Evolutionary conservation across 1,140 invertebrate species (phyloP).

Genomic region (Lepidurus apus): DNA sequence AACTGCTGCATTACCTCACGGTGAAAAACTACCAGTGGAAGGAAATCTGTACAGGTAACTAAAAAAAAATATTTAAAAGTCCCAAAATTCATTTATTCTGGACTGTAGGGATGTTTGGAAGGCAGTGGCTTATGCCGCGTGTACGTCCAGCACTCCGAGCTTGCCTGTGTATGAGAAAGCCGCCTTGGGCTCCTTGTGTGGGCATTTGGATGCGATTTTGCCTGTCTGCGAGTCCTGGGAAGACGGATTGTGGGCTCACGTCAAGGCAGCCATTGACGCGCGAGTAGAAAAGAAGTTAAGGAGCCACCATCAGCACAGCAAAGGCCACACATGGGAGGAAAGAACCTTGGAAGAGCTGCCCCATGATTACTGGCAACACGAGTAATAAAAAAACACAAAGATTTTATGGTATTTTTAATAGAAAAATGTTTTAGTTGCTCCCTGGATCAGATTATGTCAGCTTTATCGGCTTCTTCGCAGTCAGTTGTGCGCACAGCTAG

Average conservation of each 20-base stretch:
- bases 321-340: not conserved
- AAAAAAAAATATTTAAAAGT: too few species aligned
- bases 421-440: not conserved
- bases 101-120: constrained; percentile 84
- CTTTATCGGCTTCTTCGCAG: not conserved
- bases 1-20: constrained; percentile 28
- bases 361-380: constrained; percentile 70
- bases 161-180: constrained; percentile 49
- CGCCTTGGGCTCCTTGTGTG: constrained; percentile 73
- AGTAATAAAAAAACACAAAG: constrained; percentile 45
- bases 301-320: constrained; percentile 42
- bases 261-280: constrained; percentile 74
- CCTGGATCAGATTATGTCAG: not conserved
- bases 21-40: constrained; percentile 53
- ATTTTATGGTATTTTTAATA: not conserved
- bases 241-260: constrained; percentile 84
- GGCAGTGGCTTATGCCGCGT: constrained; percentile 62
- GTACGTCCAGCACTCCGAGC: constrained; percentile 54
- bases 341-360: constrained; percentile 51
- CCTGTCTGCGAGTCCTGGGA: constrained; percentile 74
- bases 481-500: not conserved
- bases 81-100: not conserved
- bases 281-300: constrained; percentile 70
- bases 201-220: constrained; percentile 68
- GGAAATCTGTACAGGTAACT: constrained; percentile 66